Evolutionary conservation across 2,797 vertebrate species (phyloP), one percentile per base, ranked within the genome.

Genomic region (Sebastes reedi): DNA sequence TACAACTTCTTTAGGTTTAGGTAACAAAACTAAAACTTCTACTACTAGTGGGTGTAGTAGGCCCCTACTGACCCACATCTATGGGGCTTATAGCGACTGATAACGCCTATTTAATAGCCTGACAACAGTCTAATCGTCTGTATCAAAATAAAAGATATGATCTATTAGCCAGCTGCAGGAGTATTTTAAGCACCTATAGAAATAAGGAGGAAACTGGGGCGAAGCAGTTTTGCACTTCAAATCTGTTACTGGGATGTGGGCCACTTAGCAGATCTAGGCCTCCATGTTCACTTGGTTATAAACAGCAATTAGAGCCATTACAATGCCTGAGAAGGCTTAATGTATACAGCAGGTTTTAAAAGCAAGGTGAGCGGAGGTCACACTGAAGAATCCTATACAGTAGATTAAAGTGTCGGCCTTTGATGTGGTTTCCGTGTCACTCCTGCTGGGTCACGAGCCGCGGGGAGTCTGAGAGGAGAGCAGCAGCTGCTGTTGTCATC

Each of bases 401-500:
- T 70, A 74, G 56, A 82, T 83, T 80, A 83, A 78, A 82, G 77
- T 20, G 72, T 80, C 73, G 12, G 11, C 11, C 82, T 91, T 90
- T 92, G 78, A 88, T 91, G 88, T 88, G 90, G 81, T 81, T 70
- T 81, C 77, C 67, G 70, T 71, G 77, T 25, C 88, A 83, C 58
- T 80, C 80, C 81, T 72, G 80, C 86, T 74, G 87, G 32, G 73
- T 69, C 72, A 25, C 12, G 14, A 34, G 67, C 82, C 11, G 27
- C 70, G 30, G 85, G 87, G 81, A 82, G 78, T 50, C 58, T 3
- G 16, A 27, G 39, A 52, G 62, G 52, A 58, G 78, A 77, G 65
- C 30, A 50, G 52, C 91, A 91, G 90, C 91, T 90, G 93, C 34
- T 79, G 64, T 46, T 81, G 75, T 87, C 86, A 86, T 91, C 91